A percentile compares a stretch with the other conserved stretches of the same genome.
phyloP scores from a whole-genome alignment of 2,888 invertebrate genomes.

The Helleia helle region DNA sequence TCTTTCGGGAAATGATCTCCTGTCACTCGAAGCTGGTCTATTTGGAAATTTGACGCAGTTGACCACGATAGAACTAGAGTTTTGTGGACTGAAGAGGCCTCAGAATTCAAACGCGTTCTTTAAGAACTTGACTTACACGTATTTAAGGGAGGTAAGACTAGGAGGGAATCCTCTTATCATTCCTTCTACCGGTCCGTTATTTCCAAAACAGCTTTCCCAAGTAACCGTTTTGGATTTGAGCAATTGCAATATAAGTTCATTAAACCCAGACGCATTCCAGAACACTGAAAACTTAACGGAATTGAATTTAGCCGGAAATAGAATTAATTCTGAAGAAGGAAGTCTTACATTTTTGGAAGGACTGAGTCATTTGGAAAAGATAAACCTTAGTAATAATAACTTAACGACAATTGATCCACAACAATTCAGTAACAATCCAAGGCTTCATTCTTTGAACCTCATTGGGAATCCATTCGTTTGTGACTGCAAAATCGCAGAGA shows the following conservation, averaged over 20 bases:
- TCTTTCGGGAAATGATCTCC: slow-evolving; percentile 79
- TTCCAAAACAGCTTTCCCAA: slow-evolving; percentile 78
- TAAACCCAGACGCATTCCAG: slow-evolving; percentile 76
- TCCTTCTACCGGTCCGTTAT: slow-evolving; percentile 71
- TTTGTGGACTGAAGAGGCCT: slow-evolving; percentile 78
- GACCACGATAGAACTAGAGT: slow-evolving; percentile 78
- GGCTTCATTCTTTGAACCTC: slow-evolving; percentile 75
- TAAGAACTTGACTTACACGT: slow-evolving; percentile 75
- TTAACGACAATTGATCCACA: slow-evolving; percentile 73
- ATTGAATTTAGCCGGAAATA: slow-evolving; percentile 75
- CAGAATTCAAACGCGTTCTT: slow-evolving; percentile 79
- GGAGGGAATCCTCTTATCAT: slow-evolving; percentile 79
- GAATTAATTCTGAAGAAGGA: slow-evolving; percentile 56
- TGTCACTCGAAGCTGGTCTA: slow-evolving; percentile 78
- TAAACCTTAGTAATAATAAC: slow-evolving; percentile 78
- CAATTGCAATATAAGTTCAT: slow-evolving; percentile 75
- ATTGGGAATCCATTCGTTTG: slow-evolving; percentile 81
- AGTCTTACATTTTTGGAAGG: slow-evolving; percentile 72
- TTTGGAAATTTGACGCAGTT: slow-evolving; percentile 79
- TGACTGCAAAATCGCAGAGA: slow-evolving; percentile 78
- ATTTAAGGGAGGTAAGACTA: slow-evolving; percentile 78
- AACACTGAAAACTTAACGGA: slow-evolving; percentile 76
- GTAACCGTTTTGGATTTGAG: slow-evolving; percentile 78
- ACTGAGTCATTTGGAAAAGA: slow-evolving; percentile 70
- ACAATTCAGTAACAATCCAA: slow-evolving; percentile 70